Conservation (phyloP, 2,113 vertebrate species). For the Nanorana parkeri region DNA sequence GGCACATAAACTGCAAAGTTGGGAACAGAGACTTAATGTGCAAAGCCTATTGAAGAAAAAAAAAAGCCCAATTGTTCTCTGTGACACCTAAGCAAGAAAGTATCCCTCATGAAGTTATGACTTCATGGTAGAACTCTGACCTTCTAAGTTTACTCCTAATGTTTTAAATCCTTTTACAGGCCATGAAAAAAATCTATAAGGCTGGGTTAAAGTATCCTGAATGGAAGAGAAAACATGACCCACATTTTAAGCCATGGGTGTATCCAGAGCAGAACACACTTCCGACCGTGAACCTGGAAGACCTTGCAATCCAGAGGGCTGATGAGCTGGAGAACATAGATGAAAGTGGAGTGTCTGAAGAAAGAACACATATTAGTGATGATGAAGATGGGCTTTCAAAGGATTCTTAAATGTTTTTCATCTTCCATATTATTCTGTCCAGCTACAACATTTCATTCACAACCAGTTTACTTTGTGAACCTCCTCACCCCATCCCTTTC, state of each 20-base stretch:
- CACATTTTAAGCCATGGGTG: slow-evolving; percentile 80
- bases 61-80: no score
- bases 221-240: slow-evolving; percentile 81
- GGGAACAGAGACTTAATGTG: no score
- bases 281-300: slow-evolving; percentile 70
- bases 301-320: slow-evolving; percentile 74
- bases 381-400: slow-evolving; percentile 69
- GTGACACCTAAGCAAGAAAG: no score
- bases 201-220: slow-evolving; percentile 85
- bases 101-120: no score
- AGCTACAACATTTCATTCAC: neutral
- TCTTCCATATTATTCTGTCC: neutral
- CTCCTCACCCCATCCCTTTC: neutral
- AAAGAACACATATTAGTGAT: slow-evolving; percentile 73
- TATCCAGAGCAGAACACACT: slow-evolving; percentile 81
- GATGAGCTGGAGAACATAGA: slow-evolving; percentile 84
- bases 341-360: slow-evolving; percentile 77
- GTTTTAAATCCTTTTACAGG: slow-evolving; percentile 62
- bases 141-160: no score
- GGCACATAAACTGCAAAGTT: no score
- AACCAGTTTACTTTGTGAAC: neutral
- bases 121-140: no score
- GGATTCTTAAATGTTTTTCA: slow-evolving; percentile 28
- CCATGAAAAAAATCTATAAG: slow-evolving; percentile 87
- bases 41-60: no score